Percentiles rank a stretch among this genome's conserved stretches.
Conservation (phyloP, 2,888 invertebrate species). For the Dicroscelio sp. region DNA sequence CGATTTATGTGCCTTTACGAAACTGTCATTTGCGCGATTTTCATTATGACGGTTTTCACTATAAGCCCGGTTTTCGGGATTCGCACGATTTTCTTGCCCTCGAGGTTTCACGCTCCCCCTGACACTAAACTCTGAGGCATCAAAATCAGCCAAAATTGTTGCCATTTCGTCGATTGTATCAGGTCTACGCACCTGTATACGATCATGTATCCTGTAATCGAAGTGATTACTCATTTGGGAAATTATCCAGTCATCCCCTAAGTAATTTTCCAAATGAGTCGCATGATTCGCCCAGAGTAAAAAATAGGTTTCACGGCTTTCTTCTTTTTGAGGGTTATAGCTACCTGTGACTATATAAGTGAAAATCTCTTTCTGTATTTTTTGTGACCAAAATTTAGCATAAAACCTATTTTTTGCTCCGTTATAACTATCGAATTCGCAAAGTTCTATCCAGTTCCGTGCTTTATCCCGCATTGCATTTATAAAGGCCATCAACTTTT, state of each 20-base stretch:
- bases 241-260: background rate
- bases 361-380: background rate
- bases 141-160: background rate
- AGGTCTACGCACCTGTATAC: background rate
- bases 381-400: background rate
- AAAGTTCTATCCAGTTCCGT: background rate
- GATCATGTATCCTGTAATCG: background rate
- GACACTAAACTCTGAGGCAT: background rate
- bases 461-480: background rate
- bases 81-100: no score
- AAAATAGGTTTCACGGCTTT: background rate
- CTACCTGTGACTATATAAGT: background rate
- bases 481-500: background rate
- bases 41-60: no score
- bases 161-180: background rate
- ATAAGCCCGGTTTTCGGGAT: no score
- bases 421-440: background rate
- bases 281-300: background rate
- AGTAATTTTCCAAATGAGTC: background rate
- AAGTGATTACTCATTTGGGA: background rate
- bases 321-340: background rate
- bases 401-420: background rate
- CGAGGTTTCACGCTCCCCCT: no score
- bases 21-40: no score
- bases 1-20: no score